Conservation (phyloP, 2,797 vertebrate genomes). For the Apogon hyalosoma region DNA sequence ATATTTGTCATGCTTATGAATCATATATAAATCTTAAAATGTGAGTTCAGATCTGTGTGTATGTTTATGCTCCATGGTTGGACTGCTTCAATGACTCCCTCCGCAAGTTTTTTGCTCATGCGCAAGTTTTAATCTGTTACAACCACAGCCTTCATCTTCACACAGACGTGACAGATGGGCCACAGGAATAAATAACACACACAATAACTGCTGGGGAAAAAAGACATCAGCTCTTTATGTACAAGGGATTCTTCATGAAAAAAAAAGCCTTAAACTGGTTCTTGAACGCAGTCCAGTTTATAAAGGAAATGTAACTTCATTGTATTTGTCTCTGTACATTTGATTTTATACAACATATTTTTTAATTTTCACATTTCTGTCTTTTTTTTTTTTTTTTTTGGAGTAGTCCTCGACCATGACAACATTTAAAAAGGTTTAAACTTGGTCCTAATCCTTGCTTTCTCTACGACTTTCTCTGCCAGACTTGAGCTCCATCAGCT, state of each 20-base stretch:
- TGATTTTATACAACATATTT: background rate
- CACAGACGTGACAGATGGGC: background rate
- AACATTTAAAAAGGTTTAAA: background rate
- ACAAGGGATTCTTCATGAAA: constrained; percentile 4
- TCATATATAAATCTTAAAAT: background rate
- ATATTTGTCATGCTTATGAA: background rate
- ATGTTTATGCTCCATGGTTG: background rate
- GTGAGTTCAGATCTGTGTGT: background rate
- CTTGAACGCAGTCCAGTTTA: background rate
- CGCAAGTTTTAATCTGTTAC: constrained; percentile 58
- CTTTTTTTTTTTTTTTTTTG: background rate
- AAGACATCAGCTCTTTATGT: constrained; percentile 17
- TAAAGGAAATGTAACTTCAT: background rate
- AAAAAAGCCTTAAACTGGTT: background rate
- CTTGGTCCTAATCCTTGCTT: constrained; percentile 32
- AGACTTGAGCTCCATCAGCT: constrained; percentile 93
- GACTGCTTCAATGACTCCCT: constrained; percentile 5
- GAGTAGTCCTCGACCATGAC: background rate
- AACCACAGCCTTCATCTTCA: constrained; percentile 75
- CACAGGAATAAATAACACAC: constrained; percentile 24
- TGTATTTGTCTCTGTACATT: background rate
- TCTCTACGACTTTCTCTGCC: constrained; percentile 72
- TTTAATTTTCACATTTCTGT: background rate
- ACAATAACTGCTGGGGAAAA: background rate
- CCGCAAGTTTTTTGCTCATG: background rate